Conservation (phyloP, 1,140 invertebrate genomes). For the Archivesica marissinica region DNA sequence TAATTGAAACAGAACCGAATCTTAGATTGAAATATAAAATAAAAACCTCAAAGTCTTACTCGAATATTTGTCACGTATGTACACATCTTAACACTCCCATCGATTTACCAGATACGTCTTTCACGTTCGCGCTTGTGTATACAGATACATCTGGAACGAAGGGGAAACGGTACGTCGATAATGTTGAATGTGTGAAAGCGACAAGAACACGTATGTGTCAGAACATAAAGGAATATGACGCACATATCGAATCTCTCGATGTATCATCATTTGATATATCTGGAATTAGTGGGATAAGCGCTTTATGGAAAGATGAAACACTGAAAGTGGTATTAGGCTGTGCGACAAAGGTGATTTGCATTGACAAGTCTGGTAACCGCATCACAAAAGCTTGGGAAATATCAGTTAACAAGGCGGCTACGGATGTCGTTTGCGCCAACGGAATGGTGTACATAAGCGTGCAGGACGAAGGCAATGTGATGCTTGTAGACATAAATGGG, state of each 20-base stretch:
- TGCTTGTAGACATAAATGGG: neutral
- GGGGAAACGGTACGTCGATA: neutral
- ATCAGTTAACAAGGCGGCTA: neutral
- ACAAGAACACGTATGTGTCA: neutral
- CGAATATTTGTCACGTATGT: neutral
- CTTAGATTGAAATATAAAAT: neutral
- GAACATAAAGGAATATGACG: neutral
- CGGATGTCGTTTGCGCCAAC: neutral
- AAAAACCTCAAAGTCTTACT: conserved; percentile 13
- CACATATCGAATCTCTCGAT: neutral
- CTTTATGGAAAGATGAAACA: neutral
- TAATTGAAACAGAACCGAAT: neutral
- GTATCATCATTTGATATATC: neutral
- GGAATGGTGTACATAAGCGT: neutral
- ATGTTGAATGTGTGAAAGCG: neutral
- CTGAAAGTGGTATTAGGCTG: neutral
- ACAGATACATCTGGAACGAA: neutral
- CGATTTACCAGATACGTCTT: neutral
- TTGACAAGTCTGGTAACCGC: neutral
- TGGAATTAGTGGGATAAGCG: conserved; percentile 3
- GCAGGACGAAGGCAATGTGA: neutral
- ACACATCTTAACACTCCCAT: neutral
- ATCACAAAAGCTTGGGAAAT: neutral
- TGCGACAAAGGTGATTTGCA: neutral
- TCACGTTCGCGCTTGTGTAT: neutral